Conservation (phyloP, 1,140 invertebrate genomes). For the Onthophagus taurus region DNA sequence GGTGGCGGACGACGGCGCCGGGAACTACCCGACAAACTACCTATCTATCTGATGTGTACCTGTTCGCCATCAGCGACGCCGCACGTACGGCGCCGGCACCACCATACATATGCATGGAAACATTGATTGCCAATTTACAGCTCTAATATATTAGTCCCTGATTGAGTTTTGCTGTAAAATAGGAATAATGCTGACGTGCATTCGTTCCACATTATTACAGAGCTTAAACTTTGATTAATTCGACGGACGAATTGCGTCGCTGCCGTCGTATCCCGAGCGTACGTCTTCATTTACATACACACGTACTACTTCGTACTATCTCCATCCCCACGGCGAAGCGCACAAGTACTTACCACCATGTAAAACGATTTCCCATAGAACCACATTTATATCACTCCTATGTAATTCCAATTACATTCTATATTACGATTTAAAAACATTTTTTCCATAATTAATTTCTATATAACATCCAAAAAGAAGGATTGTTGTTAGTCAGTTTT, state of each 20-base stretch:
- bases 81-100: too few relatives aligned
- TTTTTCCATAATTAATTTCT: too few relatives aligned
- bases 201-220: constrained; percentile 37
- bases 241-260: constrained; percentile 30
- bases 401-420: too few relatives aligned
- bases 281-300: constrained; percentile 36
- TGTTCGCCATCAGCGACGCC: constrained; percentile 7
- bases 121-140: constrained; percentile 42
- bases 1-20: too few relatives aligned
- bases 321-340: too few relatives aligned
- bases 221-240: constrained; percentile 41
- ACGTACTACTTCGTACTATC: too few relatives aligned
- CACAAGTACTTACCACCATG: too few relatives aligned
- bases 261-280: constrained; percentile 27
- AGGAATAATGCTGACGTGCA: constrained; percentile 40
- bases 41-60: constrained; percentile 3
- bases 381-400: too few relatives aligned
- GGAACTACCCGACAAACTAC: constrained; percentile 10
- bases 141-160: constrained; percentile 41
- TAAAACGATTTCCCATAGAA: too few relatives aligned
- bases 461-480: too few relatives aligned
- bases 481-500: too few relatives aligned
- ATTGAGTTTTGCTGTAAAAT: constrained; percentile 42
- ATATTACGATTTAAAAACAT: too few relatives aligned
- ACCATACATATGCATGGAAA: constrained; percentile 40